phyloP scores from a whole-genome alignment of 2,797 vertebrate species.

The Dicrostonyx torquatus region DNA sequence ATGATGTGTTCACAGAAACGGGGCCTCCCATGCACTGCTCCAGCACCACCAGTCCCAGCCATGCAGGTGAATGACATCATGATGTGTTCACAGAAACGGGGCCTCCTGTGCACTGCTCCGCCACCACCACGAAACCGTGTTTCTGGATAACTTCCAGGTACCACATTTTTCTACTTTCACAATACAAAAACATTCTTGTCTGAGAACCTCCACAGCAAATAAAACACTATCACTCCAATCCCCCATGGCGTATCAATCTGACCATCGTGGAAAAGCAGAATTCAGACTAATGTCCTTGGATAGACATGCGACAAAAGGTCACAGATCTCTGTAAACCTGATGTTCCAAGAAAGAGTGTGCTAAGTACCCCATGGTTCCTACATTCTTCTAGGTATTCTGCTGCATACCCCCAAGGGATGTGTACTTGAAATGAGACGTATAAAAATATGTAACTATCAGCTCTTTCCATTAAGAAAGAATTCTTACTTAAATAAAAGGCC shows the following conservation, averaged over 20 bases:
- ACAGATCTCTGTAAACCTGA: conserved; percentile 61
- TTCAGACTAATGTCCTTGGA: conserved; percentile 65
- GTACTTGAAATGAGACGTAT: conserved; percentile 58
- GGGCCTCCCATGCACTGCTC: not conserved
- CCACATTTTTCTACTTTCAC: conserved; percentile 54
- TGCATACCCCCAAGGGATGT: conserved; percentile 31
- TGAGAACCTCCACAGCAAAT: conserved; percentile 53
- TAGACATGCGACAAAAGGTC: conserved; percentile 47
- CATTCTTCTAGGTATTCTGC: conserved; percentile 50
- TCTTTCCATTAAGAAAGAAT: conserved; percentile 57
- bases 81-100: not conserved
- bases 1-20: not conserved
- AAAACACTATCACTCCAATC: conserved; percentile 4
- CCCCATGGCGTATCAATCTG: conserved; percentile 16
- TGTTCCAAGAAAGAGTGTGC: conserved; percentile 54
- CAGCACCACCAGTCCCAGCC: not conserved
- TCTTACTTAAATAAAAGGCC: conserved; percentile 41
- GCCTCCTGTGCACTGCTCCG: not conserved
- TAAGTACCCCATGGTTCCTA: conserved; percentile 52
- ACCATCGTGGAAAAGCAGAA: conserved; percentile 47
- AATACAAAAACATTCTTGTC: conserved; percentile 44
- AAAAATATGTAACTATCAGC: conserved; percentile 55
- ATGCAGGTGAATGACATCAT: not conserved
- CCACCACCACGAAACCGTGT: not conserved
- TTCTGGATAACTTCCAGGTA: conserved; percentile 43